phyloP scores from a whole-genome alignment of 2,113 vertebrate species.

The Suricata suricatta region DNA sequence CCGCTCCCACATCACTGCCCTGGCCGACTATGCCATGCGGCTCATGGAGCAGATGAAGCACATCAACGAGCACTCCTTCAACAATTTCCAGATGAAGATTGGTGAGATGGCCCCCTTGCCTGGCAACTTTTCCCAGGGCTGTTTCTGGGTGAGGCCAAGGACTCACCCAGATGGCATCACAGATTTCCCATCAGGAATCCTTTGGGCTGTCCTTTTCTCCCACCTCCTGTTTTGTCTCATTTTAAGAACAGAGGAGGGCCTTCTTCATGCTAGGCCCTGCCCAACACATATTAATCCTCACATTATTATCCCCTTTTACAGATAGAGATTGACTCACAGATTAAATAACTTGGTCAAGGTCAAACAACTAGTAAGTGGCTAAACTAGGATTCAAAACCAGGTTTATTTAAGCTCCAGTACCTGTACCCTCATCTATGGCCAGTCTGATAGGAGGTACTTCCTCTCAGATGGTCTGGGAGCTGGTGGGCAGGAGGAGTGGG shows the following conservation, averaged over 20 bases:
- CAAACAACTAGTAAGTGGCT: neutral
- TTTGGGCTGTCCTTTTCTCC: neutral
- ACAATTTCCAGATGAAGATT: conserved; percentile 98
- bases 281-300: neutral
- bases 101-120: conserved; percentile 81
- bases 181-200: neutral
- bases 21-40: conserved; percentile 94
- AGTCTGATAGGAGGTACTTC: neutral
- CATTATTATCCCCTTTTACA: neutral
- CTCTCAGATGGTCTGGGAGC: neutral
- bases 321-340: neutral
- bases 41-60: conserved; percentile 97
- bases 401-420: neutral
- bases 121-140: neutral
- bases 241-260: neutral
- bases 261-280: neutral
- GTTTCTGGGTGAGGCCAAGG: neutral
- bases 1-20: conserved; percentile 91
- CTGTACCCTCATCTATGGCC: neutral
- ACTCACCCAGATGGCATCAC: neutral
- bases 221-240: neutral
- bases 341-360: neutral
- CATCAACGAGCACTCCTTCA: conserved; percentile 97
- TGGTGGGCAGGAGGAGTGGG: neutral
- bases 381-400: neutral